Percentiles rank a stretch among this genome's conserved stretches.
These are phyloP conservation scores for Vicugna pacos DNA, from an alignment of 2,113 vertebrate genomes.

Conservation along the genomic window DNA sequence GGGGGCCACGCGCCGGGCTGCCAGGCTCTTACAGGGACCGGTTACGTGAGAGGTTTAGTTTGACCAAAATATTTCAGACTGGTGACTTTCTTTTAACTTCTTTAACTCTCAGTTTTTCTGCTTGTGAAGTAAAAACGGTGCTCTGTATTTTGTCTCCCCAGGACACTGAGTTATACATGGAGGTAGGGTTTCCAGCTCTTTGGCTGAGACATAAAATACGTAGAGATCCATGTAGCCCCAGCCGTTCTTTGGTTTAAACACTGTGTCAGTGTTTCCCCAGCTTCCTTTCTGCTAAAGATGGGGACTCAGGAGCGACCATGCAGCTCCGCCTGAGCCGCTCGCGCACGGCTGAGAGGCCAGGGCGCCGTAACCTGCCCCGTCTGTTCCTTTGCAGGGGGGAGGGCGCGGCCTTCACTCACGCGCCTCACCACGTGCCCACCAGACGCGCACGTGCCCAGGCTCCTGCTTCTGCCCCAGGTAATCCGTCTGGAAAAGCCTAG, in stretches of 20 bases:
- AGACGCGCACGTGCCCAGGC: conserved; percentile 82
- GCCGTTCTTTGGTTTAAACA: background rate
- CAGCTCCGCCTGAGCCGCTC: background rate
- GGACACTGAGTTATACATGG: background rate
- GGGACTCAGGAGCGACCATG: background rate
- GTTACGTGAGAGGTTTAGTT: background rate
- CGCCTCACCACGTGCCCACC: conserved; percentile 78
- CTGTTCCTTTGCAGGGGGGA: conserved; percentile 81
- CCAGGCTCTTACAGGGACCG: background rate
- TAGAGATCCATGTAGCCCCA: background rate
- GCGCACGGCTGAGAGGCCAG: no score
- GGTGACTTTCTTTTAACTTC: background rate
- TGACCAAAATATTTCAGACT: background rate
- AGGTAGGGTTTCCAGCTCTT: background rate
- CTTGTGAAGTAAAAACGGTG: conserved; percentile 12
- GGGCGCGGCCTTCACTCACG: conserved; percentile 72
- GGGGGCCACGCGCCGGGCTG: background rate
- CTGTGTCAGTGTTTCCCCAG: background rate
- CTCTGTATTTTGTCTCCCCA: background rate
- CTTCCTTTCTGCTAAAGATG: background rate
- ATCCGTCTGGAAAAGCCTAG: background rate
- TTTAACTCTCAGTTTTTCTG: background rate
- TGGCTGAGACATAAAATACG: background rate
- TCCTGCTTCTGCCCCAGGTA: conserved; percentile 88
- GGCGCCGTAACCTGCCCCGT: no score